Evolutionary conservation across 1,140 invertebrate genomes (phyloP).

Genomic region (Atta texana): DNA sequence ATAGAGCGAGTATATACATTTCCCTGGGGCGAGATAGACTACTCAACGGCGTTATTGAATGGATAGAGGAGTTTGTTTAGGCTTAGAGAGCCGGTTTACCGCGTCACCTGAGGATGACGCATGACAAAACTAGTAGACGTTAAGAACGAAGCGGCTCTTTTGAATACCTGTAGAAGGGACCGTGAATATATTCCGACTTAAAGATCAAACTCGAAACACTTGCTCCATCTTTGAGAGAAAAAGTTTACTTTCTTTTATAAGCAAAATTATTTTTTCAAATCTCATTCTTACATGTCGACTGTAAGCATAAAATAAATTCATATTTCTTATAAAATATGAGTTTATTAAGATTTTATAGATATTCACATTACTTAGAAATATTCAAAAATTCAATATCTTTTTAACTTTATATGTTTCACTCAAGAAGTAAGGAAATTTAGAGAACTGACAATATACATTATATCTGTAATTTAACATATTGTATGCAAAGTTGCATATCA

Average conservation of each 20-base stretch:
- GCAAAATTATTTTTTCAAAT: not conserved
- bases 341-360: not conserved
- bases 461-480: not conserved
- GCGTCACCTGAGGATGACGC: slow-evolving; percentile 49
- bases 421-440: not conserved
- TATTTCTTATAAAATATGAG: slow-evolving; percentile 10
- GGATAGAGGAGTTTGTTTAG: slow-evolving; percentile 54
- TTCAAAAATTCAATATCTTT: not conserved
- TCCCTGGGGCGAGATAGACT: slow-evolving; percentile 45
- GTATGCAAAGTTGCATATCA: not conserved
- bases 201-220: not conserved
- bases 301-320: not conserved
- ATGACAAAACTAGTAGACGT: not conserved
- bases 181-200: not conserved
- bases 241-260: not conserved
- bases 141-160: slow-evolving; percentile 3
- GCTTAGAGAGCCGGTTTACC: slow-evolving; percentile 41
- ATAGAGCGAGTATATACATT: slow-evolving; percentile 37
- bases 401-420: not conserved
- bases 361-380: not conserved
- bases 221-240: not conserved
- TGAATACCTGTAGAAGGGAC: slow-evolving; percentile 10
- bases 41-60: slow-evolving; percentile 41
- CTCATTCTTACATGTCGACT: no score
- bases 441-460: not conserved